Base-by-base conservation (phyloP, 2,113 vertebrate species). In the Alethe castanea region DNA sequence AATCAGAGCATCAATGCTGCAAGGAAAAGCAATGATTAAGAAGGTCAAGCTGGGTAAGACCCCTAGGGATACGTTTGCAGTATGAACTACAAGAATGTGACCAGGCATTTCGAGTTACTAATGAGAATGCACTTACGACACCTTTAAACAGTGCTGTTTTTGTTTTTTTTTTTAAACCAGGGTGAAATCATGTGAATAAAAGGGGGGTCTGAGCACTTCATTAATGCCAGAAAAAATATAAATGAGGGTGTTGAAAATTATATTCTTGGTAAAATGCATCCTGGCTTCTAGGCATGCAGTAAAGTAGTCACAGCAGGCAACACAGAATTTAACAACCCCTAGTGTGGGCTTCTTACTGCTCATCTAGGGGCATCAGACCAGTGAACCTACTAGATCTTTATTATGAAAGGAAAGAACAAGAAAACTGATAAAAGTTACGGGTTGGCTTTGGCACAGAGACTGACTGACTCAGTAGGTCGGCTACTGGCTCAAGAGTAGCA, bases 1-100 rank as follows among this genome's bases (percentile, higher is more conserved):
- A 89, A 85, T 60, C 20, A 77, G 35, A 89, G 33, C 79, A 54
- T 77, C 74, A 52, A 5, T 62, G 35, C 47, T 90, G 38, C 25
- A 87, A 93, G 67, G 26, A 88, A 94, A 96, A 94, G 29, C 47
- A 83, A 47, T 87, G 50, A 77, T 91, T 90, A 93, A 83, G 78
- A 81, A 82, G 50, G 66, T 86, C 93, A 80, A 73, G 52, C 67
- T 86, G 66, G 33, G 59, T 82, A 82, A 74, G 54, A 60, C 54
- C 50, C 42, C 35, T 70, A 35, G 52, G 59, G n/a, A 62, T 86
- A 35, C 3, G 2, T 83, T 33, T 83, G 48, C 60, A 90, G 54
- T 44, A 69, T 77, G 54, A 82, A 54, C 62, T 88, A 65, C 59
- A 90, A 65, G 59, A 94, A 62, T 61, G 54, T 4, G 5, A 85